phyloP scores from a whole-genome alignment of 2,797 vertebrate genomes.

The Pangasius sanitwongsei region DNA sequence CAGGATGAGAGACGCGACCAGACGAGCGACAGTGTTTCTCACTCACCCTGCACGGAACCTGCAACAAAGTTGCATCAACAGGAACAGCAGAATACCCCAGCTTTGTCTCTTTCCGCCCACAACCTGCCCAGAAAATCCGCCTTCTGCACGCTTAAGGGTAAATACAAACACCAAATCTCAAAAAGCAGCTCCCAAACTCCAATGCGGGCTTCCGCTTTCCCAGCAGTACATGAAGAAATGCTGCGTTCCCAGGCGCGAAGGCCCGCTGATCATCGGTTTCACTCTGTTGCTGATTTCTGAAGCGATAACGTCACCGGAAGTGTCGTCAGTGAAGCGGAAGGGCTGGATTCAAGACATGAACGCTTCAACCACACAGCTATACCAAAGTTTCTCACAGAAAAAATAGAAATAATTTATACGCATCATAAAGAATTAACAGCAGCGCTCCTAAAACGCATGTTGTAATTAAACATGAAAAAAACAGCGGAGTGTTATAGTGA shows the following conservation, averaged over 20 bases:
- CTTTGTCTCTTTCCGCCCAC: conserved; percentile 21
- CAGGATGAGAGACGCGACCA: not conserved
- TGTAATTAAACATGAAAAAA: not conserved
- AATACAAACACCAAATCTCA: conserved; percentile 17
- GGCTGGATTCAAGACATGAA: not conserved
- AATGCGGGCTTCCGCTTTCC: not conserved
- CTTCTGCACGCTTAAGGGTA: not conserved
- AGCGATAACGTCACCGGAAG: conserved; percentile 5
- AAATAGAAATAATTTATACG: too few relatives aligned
- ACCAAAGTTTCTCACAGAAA: not conserved
- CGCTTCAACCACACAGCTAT: not conserved
- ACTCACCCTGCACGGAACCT: conserved; percentile 76
- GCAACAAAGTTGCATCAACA: conserved; percentile 78
- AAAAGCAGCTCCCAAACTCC: not conserved
- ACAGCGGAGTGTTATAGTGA: not conserved
- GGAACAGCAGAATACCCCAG: conserved; percentile 43
- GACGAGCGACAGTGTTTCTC: conserved; percentile 13
- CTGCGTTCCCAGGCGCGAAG: not conserved
- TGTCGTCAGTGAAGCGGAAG: conserved; percentile 3
- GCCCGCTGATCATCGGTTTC: not conserved
- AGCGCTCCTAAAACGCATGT: not conserved
- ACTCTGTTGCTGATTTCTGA: not conserved
- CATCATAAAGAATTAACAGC: not conserved
- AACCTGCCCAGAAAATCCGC: not conserved
- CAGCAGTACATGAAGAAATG: not conserved